Evolutionary conservation across 2,113 vertebrate genomes (phyloP), one percentile per base, ranked within the genome.

Genomic region (Callospermophilus lateralis): DNA sequence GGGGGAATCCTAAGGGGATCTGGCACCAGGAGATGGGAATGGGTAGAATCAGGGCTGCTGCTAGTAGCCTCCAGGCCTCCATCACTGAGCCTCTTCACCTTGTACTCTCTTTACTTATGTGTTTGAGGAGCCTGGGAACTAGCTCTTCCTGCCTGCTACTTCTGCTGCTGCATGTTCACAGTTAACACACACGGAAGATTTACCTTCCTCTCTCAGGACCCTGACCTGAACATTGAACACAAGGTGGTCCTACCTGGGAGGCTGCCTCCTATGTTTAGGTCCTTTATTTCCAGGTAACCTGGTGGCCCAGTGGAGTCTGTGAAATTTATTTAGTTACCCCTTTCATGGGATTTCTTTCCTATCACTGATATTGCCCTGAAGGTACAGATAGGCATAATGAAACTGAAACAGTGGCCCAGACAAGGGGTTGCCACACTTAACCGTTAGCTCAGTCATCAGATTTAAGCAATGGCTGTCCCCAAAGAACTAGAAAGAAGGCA

Each of bases 1-100:
- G 90, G 98, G 98, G 97, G 97, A 98, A 97, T 98, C 98, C 98
- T 98, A 98, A 98, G 98, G 97, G 98, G 98, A 98, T 98, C 95
- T 99, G 99, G 98, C 98, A 98, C 58, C 37, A 81, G 97, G 95
- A 94, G 95, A 96, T 94, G 96, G 96, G 97, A 98, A 96, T 96
- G 97, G 98, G 98, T 95, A 48, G 98, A 97, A 89, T 98, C 92
- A 72, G 95, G 98, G 95, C 98, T 96, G 98, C 97, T 97, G 97
- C 97, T 97, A n/a, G 92, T 77, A 68, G 98, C 99, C 98, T 98
- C 9, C 39, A 89, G 98, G 98, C 97, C 94, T 98, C 97, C 98
- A 98, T 98, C 98, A 95, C 97, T 98, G 96, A 97, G 96, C 37
- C 84, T 85, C 95, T 95, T 98, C 98, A 97, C 95, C 98, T 98